Evolutionary conservation across 2,113 vertebrate species (phyloP).

Genomic region (Argyrosomus japonicus): DNA sequence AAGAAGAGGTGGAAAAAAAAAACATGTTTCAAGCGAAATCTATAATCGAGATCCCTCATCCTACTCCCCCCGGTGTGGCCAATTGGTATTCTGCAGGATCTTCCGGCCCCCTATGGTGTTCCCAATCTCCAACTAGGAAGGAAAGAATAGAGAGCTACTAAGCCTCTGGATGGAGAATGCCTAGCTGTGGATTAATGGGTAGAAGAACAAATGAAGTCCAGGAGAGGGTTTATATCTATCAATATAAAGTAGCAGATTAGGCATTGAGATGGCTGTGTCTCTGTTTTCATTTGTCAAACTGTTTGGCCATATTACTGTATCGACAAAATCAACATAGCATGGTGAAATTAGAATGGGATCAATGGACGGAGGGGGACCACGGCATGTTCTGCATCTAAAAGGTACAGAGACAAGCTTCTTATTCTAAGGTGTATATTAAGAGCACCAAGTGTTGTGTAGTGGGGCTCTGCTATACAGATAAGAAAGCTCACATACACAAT

Average conservation of each 20-base stretch:
- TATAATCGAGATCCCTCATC: constrained; percentile 86
- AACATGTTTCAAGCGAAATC: constrained; percentile 83
- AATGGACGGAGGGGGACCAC: constrained; percentile 36
- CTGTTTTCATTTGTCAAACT: constrained; percentile 74
- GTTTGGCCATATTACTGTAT: constrained; percentile 70
- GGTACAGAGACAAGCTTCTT: background rate
- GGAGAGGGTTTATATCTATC: constrained; percentile 82
- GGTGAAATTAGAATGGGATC: constrained; percentile 70
- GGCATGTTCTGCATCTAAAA: constrained; percentile 41
- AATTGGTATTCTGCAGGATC: constrained; percentile 87
- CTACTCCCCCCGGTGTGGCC: constrained; percentile 81
- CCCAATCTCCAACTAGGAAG: constrained; percentile 85
- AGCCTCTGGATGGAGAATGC: constrained; percentile 82
- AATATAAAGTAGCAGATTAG: constrained; percentile 82
- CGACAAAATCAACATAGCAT: constrained; percentile 59
- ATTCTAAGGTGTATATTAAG: background rate
- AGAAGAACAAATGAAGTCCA: constrained; percentile 86
- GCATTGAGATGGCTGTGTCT: constrained; percentile 62
- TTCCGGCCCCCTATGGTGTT: constrained; percentile 82
- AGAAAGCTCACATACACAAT: background rate
- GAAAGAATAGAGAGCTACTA: constrained; percentile 83
- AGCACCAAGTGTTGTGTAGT: background rate
- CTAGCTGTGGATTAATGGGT: constrained; percentile 84
- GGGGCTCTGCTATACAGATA: background rate
- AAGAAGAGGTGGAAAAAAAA: constrained; percentile 56